phyloP scores from a whole-genome alignment of 2,797 vertebrate genomes.

The Potorous gilbertii region DNA sequence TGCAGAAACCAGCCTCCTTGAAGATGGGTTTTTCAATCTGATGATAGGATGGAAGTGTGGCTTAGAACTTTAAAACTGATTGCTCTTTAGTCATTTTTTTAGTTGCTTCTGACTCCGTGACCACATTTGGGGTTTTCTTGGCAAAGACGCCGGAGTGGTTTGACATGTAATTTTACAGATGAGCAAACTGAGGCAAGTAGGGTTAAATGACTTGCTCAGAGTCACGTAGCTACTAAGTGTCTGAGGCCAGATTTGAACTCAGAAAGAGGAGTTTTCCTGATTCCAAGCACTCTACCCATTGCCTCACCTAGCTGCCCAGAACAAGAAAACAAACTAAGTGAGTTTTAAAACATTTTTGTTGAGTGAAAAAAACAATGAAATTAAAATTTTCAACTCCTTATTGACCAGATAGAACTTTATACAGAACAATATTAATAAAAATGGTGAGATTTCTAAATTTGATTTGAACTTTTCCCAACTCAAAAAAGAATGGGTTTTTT shows the following conservation, averaged over 20 bases:
- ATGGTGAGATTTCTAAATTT: background rate
- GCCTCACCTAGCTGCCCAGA: too few relatives aligned
- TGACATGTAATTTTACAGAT: too few relatives aligned
- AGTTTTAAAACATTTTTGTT: background rate
- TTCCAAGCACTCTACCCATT: too few relatives aligned
- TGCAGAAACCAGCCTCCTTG: background rate
- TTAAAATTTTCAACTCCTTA: background rate
- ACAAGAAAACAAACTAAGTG: background rate
- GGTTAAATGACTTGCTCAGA: too few relatives aligned
- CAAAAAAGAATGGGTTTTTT: background rate
- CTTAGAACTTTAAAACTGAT: constrained; percentile 12
- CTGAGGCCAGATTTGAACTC: too few relatives aligned
- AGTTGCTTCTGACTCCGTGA: too few relatives aligned
- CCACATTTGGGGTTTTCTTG: too few relatives aligned
- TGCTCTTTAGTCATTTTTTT: too few relatives aligned
- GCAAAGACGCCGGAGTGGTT: too few relatives aligned
- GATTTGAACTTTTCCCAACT: constrained; percentile 1
- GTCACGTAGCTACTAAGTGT: too few relatives aligned
- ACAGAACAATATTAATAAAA: background rate
- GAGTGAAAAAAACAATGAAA: constrained; percentile 4
- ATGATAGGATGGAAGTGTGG: constrained; percentile 10
- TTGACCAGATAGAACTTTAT: background rate
- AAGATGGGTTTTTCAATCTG: background rate
- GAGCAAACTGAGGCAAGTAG: too few relatives aligned
- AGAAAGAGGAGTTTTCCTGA: too few relatives aligned